Evolutionary conservation across 2,113 vertebrate genomes (phyloP).

Genomic region (Coptodon rendalli): DNA sequence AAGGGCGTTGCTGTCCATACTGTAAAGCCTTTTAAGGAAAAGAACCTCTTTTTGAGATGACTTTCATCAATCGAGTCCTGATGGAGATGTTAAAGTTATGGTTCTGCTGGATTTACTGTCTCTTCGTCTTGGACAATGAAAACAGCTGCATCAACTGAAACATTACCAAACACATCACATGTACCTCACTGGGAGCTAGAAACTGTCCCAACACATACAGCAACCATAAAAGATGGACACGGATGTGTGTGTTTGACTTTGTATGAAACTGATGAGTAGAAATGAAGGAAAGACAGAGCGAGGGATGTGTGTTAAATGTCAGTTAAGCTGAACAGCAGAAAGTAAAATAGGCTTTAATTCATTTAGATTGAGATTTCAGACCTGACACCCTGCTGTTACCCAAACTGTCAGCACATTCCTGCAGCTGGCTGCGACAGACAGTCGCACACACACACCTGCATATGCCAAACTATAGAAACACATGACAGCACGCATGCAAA

Average conservation of each 20-base stretch:
- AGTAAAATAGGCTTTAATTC: slow-evolving; percentile 32
- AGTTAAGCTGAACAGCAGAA: slow-evolving; percentile 4
- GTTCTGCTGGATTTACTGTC: background rate
- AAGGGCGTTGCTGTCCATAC: background rate
- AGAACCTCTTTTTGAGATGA: background rate
- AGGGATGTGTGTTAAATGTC: slow-evolving; percentile 1
- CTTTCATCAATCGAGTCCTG: background rate
- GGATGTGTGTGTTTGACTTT: background rate
- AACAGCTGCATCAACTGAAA: background rate
- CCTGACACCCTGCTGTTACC: slow-evolving; percentile 26
- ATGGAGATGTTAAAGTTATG: background rate
- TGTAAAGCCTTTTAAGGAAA: background rate
- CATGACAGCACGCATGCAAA: background rate
- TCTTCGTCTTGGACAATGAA: background rate
- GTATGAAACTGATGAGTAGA: background rate
- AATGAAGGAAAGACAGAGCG: background rate
- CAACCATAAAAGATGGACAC: background rate
- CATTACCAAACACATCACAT: background rate
- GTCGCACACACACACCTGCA: background rate
- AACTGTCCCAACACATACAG: background rate
- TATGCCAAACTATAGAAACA: background rate
- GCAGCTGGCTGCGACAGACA: background rate
- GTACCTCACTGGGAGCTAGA: background rate
- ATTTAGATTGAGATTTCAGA: slow-evolving; percentile 50
- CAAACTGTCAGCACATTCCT: slow-evolving; percentile 52